Base-by-base conservation (phyloP, 2,113 vertebrate species). In the Rousettus leschenaultii region DNA sequence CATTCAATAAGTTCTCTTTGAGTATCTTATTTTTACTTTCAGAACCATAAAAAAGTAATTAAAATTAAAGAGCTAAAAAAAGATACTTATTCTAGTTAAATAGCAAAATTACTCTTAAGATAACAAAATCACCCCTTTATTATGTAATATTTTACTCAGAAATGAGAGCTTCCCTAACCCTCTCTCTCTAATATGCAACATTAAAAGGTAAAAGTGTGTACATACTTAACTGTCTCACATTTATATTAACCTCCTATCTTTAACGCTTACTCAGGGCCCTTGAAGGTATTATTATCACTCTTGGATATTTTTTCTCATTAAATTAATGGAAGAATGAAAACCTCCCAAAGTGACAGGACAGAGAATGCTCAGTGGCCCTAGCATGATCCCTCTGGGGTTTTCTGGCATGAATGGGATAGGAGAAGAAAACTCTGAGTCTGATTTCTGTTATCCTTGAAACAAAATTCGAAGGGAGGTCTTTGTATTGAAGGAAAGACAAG, bases 41-140 rank as follows among this genome's bases (percentile, higher is more conserved):
- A 84, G 68, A 74, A 85, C 68, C 14, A 51, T 94, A 92, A 71
- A 86, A 65, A 30, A 7, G 16, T 63, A 92, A 68, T 84, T 84
- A 73, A 82, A 91, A 92, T 89, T 77, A 85, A 28, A 71, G 21
- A 91, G 16, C 71, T 40, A 61, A 86, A 61, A 53, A 53, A 59
- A 63, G 19, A 66, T 59, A n/a, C 35, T 78, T 71, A 55, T 88
- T 71, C 21, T 79, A 73, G 11, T 43, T 93, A 66, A 84, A 89
- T 95, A 94, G 28, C 48, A 95, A 68, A 93, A 91, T 61, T 35
- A 43, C 53, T 63, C n/a, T 68, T 59, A 84, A 92, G 51, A n/a
- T 8, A 86, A 85, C 30, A 80, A 55, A 55, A 77, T 8, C 6
- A 28, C 6, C 1, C 21, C 19, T 53, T 83, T 53, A 43, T 82